Evolutionary conservation across 2,113 vertebrate genomes (phyloP).

Genomic region (Agelaius phoeniceus): DNA sequence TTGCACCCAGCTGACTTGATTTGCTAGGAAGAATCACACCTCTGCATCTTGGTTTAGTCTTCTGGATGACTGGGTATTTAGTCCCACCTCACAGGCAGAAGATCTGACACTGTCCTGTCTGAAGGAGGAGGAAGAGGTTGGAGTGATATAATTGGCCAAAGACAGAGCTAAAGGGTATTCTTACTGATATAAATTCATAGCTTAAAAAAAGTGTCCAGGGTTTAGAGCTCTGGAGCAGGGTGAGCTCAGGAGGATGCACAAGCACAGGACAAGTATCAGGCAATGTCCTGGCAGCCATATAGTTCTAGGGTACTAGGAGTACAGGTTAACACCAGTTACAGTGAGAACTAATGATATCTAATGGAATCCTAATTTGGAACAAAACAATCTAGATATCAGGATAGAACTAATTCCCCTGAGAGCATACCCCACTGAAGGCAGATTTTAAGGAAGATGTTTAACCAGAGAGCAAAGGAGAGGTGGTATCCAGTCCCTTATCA

Average conservation of each 20-base stretch:
- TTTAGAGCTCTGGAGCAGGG: not conserved
- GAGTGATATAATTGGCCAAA: not conserved
- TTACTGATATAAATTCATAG: not conserved
- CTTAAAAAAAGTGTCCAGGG: accelerated
- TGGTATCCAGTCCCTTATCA: not conserved
- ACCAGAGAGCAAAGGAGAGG: not conserved
- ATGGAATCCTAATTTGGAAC: not conserved
- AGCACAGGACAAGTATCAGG: not conserved
- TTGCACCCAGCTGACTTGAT: not conserved
- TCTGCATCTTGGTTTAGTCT: not conserved
- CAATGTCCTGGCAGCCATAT: not conserved
- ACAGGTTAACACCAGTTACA: not conserved
- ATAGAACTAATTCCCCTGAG: not conserved
- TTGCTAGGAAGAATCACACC: not conserved
- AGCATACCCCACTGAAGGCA: not conserved
- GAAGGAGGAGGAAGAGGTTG: not conserved
- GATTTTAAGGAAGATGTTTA: not conserved
- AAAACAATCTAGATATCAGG: not conserved
- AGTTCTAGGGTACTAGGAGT: not conserved
- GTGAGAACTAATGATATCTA: not conserved
- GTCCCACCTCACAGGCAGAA: not conserved
- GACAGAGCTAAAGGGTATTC: not conserved
- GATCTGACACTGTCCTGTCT: not conserved
- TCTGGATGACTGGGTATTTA: not conserved
- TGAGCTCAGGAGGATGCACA: not conserved